phyloP scores from a whole-genome alignment of 2,113 vertebrate genomes.

The Notiomystis cincta region DNA sequence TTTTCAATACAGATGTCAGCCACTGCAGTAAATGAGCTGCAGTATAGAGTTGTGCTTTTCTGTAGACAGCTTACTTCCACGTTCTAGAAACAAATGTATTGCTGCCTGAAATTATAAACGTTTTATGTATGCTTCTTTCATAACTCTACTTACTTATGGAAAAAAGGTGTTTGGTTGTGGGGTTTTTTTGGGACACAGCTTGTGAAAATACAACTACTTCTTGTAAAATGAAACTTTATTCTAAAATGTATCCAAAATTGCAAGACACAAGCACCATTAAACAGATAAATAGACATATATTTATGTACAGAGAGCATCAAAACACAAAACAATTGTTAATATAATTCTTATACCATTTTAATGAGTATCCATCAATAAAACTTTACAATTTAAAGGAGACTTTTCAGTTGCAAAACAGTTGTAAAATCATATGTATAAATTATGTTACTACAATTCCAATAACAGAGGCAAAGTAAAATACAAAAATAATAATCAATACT shows the following conservation, averaged over 20 bases:
- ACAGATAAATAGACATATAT: conserved; percentile 67
- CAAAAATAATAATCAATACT: conserved; percentile 69
- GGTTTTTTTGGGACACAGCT: not conserved
- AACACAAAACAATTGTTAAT: conserved; percentile 70
- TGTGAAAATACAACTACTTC: conserved; percentile 58
- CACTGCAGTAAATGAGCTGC: not conserved
- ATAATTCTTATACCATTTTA: conserved; percentile 71
- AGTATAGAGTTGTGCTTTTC: not conserved
- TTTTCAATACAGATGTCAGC: not conserved
- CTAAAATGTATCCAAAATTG: conserved; percentile 71
- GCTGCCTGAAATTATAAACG: not conserved
- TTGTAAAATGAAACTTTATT: conserved; percentile 72
- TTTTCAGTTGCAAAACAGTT: conserved; percentile 68
- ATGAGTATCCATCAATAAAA: conserved; percentile 68
- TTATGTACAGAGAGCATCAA: conserved; percentile 64
- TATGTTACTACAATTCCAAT: conserved; percentile 67
- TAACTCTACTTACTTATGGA: not conserved
- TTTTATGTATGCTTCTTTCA: not conserved
- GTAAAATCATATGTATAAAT: conserved; percentile 71
- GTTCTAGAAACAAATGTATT: not conserved
- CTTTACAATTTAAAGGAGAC: conserved; percentile 67
- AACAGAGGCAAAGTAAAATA: conserved; percentile 69
- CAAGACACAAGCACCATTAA: conserved; percentile 64
- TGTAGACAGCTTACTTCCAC: not conserved
- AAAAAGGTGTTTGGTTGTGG: not conserved